Evolutionary conservation across 2,888 invertebrate species (phyloP), one percentile per base, ranked within the genome.

Genomic region (Leptinotarsa peninsularis): DNA sequence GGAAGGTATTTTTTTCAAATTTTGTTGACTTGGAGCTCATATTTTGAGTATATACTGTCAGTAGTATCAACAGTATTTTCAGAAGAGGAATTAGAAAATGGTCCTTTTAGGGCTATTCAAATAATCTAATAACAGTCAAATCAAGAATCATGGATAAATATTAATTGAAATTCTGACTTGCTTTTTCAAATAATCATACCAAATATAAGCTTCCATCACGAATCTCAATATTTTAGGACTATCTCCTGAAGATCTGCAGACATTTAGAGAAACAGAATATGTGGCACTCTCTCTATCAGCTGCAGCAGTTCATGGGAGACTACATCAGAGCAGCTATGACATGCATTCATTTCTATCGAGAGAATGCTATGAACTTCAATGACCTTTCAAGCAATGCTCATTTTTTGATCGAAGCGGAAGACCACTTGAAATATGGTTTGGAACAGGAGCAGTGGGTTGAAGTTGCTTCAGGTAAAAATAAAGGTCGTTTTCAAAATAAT

Each of bases 241-340:
- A 93, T 85, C 89, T 95, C 81, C 90, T 92, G 86, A 91, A 92
- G 83, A 90, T 93, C 0, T 95, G 95, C 85, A 91, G 93, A 43
- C 92, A 92, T 80, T 88, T 96, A 68, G 94, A 95, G 85, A 91
- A 91, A 80, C 91, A 92, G 75, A 91, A 92, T 78, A 90, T 93
- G 10, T 88, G 94, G 17, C 91, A 95, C 77, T 93, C 92, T n/a
- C 88, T 96, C 7, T 95, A 95, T 88, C 91, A 93, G 77, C 87
- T 95, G 63, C 95, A 95, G 85, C 89, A 92, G 69, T 92, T 92
- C 71, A 91, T 94, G 85, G 91, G 91, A 54, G 95, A 95, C 87
- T 92, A 92, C 77, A 91, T 95, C 54, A 90, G 95, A 71, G 95
- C 95, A 0, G 92, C 94, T 5, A 94, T 95, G 89, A 94, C 95